These are phyloP conservation scores for Drosophila imparisetae DNA, from an alignment of 2,888 invertebrate genomes.

Conservation along the genomic window DNA sequence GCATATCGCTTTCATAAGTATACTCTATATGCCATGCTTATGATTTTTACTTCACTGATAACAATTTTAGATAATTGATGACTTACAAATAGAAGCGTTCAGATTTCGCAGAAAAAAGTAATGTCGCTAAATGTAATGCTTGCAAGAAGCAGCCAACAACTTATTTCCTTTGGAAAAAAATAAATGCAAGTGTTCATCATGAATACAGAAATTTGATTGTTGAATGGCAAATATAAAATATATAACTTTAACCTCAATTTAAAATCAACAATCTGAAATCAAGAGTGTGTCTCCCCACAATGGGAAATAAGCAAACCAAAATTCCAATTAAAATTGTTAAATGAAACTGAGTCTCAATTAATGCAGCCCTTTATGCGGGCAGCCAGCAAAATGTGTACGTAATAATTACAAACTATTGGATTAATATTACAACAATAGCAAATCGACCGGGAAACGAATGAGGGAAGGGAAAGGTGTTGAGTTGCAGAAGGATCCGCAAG, in stretches of 20 bases:
- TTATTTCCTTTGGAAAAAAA: background rate
- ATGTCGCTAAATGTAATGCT: background rate
- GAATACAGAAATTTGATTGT: background rate
- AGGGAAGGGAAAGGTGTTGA: too few species aligned
- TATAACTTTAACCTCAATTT: background rate
- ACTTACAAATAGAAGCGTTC: too few species aligned
- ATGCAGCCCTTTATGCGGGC: background rate
- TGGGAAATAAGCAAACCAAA: conserved; percentile 2
- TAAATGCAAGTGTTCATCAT: background rate
- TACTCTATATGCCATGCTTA: too few species aligned
- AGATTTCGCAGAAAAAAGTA: too few species aligned
- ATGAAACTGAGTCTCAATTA: conserved; percentile 24
- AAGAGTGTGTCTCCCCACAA: background rate
- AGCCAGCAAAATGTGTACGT: conserved; percentile 1
- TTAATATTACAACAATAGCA: conserved; percentile 23
- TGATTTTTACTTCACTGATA: background rate
- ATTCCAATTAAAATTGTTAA: conserved; percentile 34
- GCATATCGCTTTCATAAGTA: background rate
- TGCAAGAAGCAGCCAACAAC: background rate
- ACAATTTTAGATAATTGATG: too few species aligned
- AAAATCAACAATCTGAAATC: background rate
- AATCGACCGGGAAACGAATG: background rate
- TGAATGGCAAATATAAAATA: background rate
- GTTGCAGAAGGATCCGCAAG: background rate
- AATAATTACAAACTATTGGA: conserved; percentile 45